Evolutionary conservation across 1,140 invertebrate species (phyloP), one percentile per base, ranked within the genome.

Genomic region (Pogonomyrmex californicus): DNA sequence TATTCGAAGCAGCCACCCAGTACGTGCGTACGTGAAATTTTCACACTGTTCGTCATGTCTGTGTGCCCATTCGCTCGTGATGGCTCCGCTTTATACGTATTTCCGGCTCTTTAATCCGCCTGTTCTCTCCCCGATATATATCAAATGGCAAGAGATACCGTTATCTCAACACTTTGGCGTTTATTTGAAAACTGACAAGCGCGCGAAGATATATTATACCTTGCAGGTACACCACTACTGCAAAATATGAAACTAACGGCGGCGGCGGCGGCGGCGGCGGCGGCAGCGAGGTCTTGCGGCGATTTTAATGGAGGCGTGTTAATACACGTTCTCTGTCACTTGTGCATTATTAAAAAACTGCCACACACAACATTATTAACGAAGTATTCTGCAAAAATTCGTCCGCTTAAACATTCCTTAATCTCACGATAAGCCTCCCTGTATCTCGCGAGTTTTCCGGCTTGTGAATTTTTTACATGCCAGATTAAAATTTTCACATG

Each of bases 21-120:
- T 75, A 65, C 58, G 76, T 54, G 78, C 73, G 89, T 83, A 83
- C 71, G 89, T 90, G 87, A 90, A 91, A 91, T 90, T 90, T 91
- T 91, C 90, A 87, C 89, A 85, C 73, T 86, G 70, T 73, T n/a
- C 44, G 51, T 76, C 60, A 33, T 9, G 12, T 49, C 36, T 41
- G 54, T 47, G 65, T 56, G 62, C 23, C 87, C 65, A 58, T 89
- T 87, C 88, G 38, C 44, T 54, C 66, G 70, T 60, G 66, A 58
- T 82, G 54, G 66, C 41, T 60, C 47, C 60, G 47, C 60, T 83
- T 73, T 49, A 65, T 65, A 78, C 49, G 62, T 63, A 56, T 33
- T 85, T 78, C 73, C 58, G 62, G 33, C 90, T 86, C 78, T 86
- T 82, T 60, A 79, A 83, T 85, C 49, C 49, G 36, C 36, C 85